These are phyloP conservation scores for Xanthorhoe spadicearia DNA, from an alignment of 2,888 invertebrate genomes.

Conservation along the genomic window DNA sequence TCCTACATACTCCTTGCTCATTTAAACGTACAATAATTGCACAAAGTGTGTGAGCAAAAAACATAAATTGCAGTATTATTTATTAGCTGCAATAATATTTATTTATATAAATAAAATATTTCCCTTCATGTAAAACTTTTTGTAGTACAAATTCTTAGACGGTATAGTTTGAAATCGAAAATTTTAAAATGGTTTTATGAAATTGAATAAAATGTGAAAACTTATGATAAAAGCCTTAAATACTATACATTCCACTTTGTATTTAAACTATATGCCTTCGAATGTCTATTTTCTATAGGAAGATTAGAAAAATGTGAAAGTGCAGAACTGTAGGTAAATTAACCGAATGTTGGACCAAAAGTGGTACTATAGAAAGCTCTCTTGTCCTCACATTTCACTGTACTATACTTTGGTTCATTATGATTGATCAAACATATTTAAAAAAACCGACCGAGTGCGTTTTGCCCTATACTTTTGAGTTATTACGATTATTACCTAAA, in stretches of 20 bases:
- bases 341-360: constrained; percentile 74
- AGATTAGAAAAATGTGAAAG: constrained; percentile 53
- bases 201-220: constrained; percentile 46
- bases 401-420: constrained; percentile 23
- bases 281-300: constrained; percentile 69
- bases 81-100: constrained; percentile 17
- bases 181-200: constrained; percentile 2
- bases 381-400: constrained; percentile 50
- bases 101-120: constrained; percentile 1
- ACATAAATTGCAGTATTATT: constrained; percentile 26
- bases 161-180: constrained; percentile 1
- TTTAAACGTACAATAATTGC: constrained; percentile 22
- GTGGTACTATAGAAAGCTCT: constrained; percentile 66
- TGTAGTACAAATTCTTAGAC: constrained; percentile 4
- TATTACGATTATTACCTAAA: too few relatives aligned
- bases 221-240: constrained; percentile 80
- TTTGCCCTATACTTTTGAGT: too few relatives aligned
- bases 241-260: constrained; percentile 81
- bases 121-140: not conserved
- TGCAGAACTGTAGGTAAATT: constrained; percentile 45
- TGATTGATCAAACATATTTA: too few relatives aligned
- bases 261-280: constrained; percentile 74
- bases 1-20: constrained; percentile 23
- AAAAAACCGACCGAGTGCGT: too few relatives aligned
- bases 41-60: constrained; percentile 15